Conservation (phyloP, 2,797 vertebrate genomes). For the Natrix natrix region DNA sequence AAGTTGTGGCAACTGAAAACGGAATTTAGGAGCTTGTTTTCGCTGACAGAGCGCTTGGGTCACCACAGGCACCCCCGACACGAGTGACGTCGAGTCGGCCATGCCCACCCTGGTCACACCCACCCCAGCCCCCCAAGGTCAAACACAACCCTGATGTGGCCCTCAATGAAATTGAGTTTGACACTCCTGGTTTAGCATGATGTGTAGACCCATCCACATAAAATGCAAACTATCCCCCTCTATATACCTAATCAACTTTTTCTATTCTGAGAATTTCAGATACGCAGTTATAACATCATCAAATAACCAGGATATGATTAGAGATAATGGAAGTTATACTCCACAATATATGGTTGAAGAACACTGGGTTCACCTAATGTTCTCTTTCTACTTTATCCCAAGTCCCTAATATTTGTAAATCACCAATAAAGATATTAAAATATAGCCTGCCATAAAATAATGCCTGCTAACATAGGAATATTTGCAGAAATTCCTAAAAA, state of each 20-base stretch:
- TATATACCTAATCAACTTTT: background rate
- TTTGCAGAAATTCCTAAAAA: background rate
- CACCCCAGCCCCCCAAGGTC: too few relatives aligned
- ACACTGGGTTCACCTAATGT: background rate
- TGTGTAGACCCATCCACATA: background rate
- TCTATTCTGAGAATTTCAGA: background rate
- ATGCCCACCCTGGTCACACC: too few relatives aligned
- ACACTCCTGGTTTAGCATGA: background rate
- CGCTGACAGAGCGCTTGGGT: too few relatives aligned
- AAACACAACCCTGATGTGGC: too few relatives aligned
- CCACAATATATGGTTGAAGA: background rate
- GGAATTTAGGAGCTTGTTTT: too few relatives aligned
- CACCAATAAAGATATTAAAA: background rate
- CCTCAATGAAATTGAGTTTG: too few relatives aligned
- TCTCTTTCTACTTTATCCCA: background rate
- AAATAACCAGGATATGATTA: background rate
- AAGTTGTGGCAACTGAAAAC: too few relatives aligned
- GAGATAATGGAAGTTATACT: background rate
- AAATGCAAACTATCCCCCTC: background rate
- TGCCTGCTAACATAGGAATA: background rate
- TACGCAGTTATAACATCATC: background rate
- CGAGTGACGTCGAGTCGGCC: too few relatives aligned
- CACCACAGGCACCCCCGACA: too few relatives aligned
- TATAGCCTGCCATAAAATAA: background rate
- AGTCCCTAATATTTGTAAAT: background rate